A percentile compares a stretch with the other conserved stretches of the same genome.
Evolutionary conservation across 2,797 vertebrate genomes (phyloP).

Genomic region (Thunnus albacares): DNA sequence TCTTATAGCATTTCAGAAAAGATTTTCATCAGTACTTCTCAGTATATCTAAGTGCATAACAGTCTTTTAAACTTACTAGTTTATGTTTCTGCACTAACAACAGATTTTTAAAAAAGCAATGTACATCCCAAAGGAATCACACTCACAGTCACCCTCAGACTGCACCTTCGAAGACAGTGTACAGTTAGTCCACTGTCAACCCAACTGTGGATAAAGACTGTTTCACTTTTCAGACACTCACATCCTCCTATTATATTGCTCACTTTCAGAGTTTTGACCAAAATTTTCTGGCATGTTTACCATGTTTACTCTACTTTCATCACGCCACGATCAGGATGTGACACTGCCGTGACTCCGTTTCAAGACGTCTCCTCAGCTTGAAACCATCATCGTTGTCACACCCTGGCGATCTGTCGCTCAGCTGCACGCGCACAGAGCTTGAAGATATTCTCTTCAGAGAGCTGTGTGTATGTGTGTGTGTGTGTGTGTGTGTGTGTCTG

Average conservation of each 20-base stretch:
- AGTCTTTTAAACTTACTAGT: neutral
- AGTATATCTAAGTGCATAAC: neutral
- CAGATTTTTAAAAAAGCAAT: neutral
- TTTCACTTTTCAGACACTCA: constrained; percentile 55
- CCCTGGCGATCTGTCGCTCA: constrained; percentile 82
- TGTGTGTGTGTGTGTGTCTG: constrained; percentile 50
- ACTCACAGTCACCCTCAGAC: constrained; percentile 5
- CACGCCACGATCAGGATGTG: constrained; percentile 73
- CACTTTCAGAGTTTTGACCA: constrained; percentile 79
- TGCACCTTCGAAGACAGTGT: constrained; percentile 18
- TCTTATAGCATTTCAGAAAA: neutral
- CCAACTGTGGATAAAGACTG: constrained; percentile 51
- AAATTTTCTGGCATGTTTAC: constrained; percentile 80
- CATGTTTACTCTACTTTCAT: constrained; percentile 84
- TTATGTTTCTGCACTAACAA: neutral
- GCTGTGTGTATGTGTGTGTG: constrained; percentile 43
- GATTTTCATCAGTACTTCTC: neutral
- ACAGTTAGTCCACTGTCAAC: constrained; percentile 57
- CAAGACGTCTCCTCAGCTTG: constrained; percentile 79
- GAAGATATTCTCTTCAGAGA: constrained; percentile 82
- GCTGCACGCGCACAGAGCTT: constrained; percentile 73
- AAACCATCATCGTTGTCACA: constrained; percentile 84
- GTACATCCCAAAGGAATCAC: neutral
- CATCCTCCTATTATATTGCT: constrained; percentile 66
- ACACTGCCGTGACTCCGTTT: constrained; percentile 77